phyloP scores from a whole-genome alignment of 2,797 vertebrate genomes.

The Vireo griseus region DNA sequence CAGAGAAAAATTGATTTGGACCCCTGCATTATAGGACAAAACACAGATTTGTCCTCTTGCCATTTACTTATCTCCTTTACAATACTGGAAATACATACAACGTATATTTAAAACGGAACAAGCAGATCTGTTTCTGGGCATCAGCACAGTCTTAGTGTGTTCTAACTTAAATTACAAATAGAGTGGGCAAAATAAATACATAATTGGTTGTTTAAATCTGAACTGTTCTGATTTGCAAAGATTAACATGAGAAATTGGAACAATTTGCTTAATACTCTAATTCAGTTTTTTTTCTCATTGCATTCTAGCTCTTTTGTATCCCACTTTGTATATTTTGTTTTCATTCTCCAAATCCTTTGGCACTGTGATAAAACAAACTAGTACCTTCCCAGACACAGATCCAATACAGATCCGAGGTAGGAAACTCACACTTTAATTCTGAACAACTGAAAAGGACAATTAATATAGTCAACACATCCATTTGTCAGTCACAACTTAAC shows the following conservation, averaged over 20 bases:
- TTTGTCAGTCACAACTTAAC: background rate
- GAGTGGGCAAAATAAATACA: background rate
- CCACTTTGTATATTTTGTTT: background rate
- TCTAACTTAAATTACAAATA: background rate
- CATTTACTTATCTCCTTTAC: background rate
- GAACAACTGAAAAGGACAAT: background rate
- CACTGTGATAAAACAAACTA: background rate
- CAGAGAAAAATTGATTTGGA: background rate
- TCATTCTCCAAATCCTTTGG: background rate
- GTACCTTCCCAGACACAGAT: background rate
- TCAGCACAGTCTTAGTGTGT: background rate
- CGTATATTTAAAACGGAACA: background rate
- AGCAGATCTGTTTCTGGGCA: background rate
- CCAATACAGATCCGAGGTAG: background rate
- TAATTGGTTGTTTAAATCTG: background rate
- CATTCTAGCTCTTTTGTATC: background rate
- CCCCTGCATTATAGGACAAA: background rate
- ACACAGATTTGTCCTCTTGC: accelerated
- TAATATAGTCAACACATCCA: background rate
- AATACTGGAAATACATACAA: background rate
- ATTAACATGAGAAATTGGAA: background rate
- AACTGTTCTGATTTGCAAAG: background rate
- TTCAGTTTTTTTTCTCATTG: background rate
- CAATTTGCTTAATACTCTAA: background rate
- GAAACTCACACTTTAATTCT: background rate